Evolutionary conservation across 2,113 vertebrate species (phyloP).

Genomic region (Excalfactoria chinensis): DNA sequence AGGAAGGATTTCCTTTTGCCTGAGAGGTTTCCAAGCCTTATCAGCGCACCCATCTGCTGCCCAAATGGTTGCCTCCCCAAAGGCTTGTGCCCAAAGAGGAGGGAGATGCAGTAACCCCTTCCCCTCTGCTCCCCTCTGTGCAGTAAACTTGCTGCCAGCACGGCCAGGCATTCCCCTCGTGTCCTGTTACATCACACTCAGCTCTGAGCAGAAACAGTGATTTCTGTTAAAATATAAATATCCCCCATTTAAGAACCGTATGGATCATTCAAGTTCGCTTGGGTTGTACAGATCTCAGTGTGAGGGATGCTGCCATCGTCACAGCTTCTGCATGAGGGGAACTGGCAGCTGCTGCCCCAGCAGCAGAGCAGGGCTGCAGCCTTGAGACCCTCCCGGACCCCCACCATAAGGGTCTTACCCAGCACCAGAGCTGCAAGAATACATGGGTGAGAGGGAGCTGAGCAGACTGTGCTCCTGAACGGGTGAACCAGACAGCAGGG

Average conservation of each 20-base stretch:
- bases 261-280: fast-evolving
- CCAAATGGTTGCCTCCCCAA: background rate
- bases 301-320: background rate
- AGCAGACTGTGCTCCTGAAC: background rate
- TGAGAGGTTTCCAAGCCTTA: slow-evolving; percentile 30
- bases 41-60: slow-evolving; percentile 40
- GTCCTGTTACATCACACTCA: background rate
- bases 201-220: fast-evolving
- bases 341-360: background rate
- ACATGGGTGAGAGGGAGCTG: fast-evolving
- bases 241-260: background rate
- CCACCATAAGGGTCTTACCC: background rate
- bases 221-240: background rate
- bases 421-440: background rate
- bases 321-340: fast-evolving
- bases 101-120: background rate
- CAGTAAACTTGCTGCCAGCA: background rate
- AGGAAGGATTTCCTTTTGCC: slow-evolving; percentile 11
- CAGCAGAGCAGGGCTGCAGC: background rate
- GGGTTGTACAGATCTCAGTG: background rate
- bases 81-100: background rate
- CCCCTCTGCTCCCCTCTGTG: background rate
- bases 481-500: background rate
- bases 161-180: background rate
- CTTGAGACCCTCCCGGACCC: background rate